Evolutionary conservation across 2,888 invertebrate genomes (phyloP).

Genomic region (Eurytoma californica): DNA sequence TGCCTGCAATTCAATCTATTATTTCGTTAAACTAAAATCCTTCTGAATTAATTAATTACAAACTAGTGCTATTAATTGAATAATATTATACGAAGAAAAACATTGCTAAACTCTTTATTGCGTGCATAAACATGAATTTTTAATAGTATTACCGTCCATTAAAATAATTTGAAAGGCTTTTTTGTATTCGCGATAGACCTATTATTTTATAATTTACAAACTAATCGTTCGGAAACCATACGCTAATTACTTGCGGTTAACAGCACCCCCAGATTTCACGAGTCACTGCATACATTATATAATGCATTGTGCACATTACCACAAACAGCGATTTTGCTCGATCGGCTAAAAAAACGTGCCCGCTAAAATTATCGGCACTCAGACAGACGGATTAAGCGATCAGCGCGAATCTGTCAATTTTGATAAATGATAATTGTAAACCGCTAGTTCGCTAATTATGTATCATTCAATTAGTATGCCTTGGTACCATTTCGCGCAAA

Average conservation of each 20-base stretch:
- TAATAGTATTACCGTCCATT: neutral
- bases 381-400: neutral
- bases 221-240: constrained; percentile 13
- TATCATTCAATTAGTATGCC: constrained; percentile 27
- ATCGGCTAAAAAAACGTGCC: constrained; percentile 7
- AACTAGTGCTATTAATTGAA: too few species aligned
- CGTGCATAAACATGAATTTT: neutral
- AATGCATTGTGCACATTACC: constrained; percentile 8
- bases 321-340: constrained; percentile 4
- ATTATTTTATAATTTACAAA: constrained; percentile 40
- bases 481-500: neutral
- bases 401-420: constrained; percentile 28
- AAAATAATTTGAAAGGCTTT: neutral
- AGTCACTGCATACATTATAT: constrained; percentile 40
- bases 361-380: constrained; percentile 17
- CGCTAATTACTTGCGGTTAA: constrained; percentile 42
- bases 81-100: too few species aligned
- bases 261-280: constrained; percentile 27
- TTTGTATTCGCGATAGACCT: neutral
- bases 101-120: neutral
- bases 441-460: constrained; percentile 48
- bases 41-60: too few species aligned
- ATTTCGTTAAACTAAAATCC: too few species aligned
- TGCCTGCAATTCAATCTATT: too few species aligned
- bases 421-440: constrained; percentile 15